Evolutionary conservation across 2,113 vertebrate species (phyloP).

Genomic region (Tricholaema leucomelas): DNA sequence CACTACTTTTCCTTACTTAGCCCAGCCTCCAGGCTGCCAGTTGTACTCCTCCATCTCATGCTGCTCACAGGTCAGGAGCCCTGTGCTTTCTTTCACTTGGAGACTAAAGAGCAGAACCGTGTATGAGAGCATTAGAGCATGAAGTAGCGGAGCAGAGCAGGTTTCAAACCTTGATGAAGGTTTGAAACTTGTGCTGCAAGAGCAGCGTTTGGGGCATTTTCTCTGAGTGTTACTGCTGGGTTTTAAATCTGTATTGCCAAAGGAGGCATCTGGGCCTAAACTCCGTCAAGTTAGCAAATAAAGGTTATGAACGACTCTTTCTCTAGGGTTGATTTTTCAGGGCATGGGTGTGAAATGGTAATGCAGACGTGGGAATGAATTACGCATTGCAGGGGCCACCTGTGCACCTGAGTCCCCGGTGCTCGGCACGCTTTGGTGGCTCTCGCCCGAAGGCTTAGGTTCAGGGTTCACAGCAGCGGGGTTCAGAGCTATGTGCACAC

Average conservation of each 20-base stretch:
- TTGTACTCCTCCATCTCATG: rapidly evolving
- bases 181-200: neutral
- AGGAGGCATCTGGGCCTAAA: neutral
- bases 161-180: too few relatives aligned
- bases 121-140: rapidly evolving
- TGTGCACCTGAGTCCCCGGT: rapidly evolving
- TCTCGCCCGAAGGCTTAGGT: neutral
- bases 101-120: neutral
- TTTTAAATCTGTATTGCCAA: neutral
- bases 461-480: neutral
- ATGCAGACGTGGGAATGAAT: neutral
- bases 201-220: neutral
- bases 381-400: neutral
- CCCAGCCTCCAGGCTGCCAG: neutral
- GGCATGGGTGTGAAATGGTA: neutral
- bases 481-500: rapidly evolving
- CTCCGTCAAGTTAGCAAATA: conserved; percentile 13
- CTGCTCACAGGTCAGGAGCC: neutral
- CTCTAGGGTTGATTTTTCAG: neutral
- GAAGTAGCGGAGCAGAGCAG: neutral
- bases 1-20: neutral
- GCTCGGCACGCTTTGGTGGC: rapidly evolving
- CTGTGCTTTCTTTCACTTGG: neutral
- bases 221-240: neutral
- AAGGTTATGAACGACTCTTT: neutral